A percentile compares a stretch with the other conserved stretches of the same genome.
Conservation (phyloP, 2,888 invertebrate species). For the Melinopterus prodromus region DNA sequence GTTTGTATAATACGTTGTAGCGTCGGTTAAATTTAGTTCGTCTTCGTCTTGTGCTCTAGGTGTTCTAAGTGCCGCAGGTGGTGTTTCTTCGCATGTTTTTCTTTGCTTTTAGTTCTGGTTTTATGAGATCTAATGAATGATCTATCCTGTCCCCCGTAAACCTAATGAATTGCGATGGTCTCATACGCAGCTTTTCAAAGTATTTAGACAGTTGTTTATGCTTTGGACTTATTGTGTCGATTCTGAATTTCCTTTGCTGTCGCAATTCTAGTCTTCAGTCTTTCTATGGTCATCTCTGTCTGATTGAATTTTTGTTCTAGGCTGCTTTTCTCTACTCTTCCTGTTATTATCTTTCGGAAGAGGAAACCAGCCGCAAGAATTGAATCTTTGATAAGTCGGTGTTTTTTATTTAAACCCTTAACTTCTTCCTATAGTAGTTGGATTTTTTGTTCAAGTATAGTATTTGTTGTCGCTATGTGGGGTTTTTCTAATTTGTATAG, state of each 20-base stretch:
- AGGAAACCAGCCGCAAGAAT: neutral
- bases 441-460: neutral
- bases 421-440: neutral
- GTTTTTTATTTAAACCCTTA: neutral
- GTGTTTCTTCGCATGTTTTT: neutral
- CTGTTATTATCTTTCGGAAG: neutral
- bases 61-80: neutral
- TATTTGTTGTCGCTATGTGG: neutral
- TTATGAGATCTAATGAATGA: neutral
- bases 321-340: neutral
- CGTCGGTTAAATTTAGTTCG: neutral
- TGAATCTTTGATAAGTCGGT: neutral
- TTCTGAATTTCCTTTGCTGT: neutral
- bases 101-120: neutral
- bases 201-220: neutral
- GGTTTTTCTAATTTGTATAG: neutral
- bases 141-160: conserved; percentile 11
- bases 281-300: neutral
- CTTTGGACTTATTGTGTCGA: neutral
- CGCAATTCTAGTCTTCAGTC: neutral
- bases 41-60: neutral
- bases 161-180: conserved; percentile 20
- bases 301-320: neutral
- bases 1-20: neutral
- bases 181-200: conserved; percentile 22